Evolutionary conservation across 2,888 invertebrate genomes (phyloP), one percentile per base, ranked within the genome.

Genomic region (Agrochola litura): DNA sequence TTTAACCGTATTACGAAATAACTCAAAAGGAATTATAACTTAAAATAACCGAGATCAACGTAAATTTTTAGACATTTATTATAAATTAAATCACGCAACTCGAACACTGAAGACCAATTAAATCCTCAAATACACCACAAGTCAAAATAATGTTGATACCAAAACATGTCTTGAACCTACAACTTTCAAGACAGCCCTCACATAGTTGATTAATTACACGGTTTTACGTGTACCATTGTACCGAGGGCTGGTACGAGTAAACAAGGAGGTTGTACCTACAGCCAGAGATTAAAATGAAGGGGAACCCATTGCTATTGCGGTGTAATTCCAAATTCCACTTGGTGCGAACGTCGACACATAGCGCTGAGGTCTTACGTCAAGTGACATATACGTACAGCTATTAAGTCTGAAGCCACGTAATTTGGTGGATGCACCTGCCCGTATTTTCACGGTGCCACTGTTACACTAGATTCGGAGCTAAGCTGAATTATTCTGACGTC

Each of bases 351-450:
- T 90, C 90, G 90, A 88, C 91, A 90, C 89, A 85, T 86, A 85
- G 87, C 83, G 73, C 85, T 84, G 86, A 87, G 89, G 89, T 88
- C 89, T 90, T 91, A 89, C 86, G 86, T 89, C 90, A 89, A 86
- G 81, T 83, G 86, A 87, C 87, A 83, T 83, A 83, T 87, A 83
- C 73, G 81, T 90, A 88, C 86, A 83, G 89, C 92, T 91, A 93
- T 93, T 93, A 93, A 91, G 91, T 91, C 90, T 87, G 90, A 88
- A 90, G 91, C 93, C 91, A 87, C 91, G 92, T 91, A 91, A 92
- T 93, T 92, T 91, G 90, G 91, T 87, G 89, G 91, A 92, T 93
- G 93, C 93, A 94, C 93, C 94, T 94, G 93, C 88, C 89, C 90
- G 92, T 93, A 91, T 92, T 91, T 92, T 92, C 92, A 92, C 89